Conservation (phyloP, 2,888 invertebrate species). For the Andrena bicolor region DNA sequence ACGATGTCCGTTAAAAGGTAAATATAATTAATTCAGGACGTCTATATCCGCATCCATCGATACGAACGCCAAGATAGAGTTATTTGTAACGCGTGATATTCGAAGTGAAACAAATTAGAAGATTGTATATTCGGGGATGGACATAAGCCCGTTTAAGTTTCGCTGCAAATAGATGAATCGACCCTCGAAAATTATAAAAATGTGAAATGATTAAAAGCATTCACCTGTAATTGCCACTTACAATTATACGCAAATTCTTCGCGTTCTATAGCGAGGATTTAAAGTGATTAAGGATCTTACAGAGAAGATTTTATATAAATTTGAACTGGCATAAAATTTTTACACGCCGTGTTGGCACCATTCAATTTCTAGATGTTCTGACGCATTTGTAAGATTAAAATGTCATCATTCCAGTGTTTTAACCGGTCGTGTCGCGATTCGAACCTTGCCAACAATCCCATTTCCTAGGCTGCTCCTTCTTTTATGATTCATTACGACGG, state of each 20-base stretch:
- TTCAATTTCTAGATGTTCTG: conserved; percentile 10
- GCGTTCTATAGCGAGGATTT: too few relatives aligned
- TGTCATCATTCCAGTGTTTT: conserved; percentile 28
- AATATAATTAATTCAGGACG: conserved; percentile 63
- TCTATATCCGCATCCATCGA: conserved; percentile 36
- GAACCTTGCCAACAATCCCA: conserved; percentile 44
- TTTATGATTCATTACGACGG: conserved; percentile 39
- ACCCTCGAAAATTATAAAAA: neutral
- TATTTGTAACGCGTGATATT: conserved; percentile 2
- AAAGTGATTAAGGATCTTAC: neutral
- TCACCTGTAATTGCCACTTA: too few relatives aligned
- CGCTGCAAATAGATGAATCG: conserved; percentile 16
- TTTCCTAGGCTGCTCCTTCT: conserved; percentile 32
- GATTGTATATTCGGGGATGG: conserved; percentile 2
- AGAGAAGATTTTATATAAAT: neutral
- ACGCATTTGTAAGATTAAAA: conserved; percentile 33
- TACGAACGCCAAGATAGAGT: conserved; percentile 30
- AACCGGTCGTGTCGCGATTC: conserved; percentile 10
- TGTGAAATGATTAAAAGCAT: too few relatives aligned
- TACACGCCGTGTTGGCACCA: neutral
- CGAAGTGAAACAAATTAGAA: conserved; percentile 21
- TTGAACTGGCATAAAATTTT: neutral
- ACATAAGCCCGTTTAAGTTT: conserved; percentile 2
- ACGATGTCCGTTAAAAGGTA: conserved; percentile 71
- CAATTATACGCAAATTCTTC: too few relatives aligned